Evolutionary conservation across 2,113 vertebrate species (phyloP).

Genomic region (Tychaedon coryphoeus): DNA sequence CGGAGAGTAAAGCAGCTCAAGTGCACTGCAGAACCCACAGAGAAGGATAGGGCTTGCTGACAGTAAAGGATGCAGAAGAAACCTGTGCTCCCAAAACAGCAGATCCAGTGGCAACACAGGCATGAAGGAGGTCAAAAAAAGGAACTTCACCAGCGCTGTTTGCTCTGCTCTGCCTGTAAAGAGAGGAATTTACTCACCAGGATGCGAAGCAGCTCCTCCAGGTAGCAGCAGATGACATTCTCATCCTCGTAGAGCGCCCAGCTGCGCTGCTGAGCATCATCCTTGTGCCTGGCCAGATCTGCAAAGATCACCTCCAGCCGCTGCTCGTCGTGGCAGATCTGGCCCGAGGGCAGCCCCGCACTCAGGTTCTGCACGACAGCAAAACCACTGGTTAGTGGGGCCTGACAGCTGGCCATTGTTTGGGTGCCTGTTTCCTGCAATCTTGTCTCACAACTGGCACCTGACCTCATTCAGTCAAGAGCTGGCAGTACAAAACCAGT

Average conservation of each 20-base stretch:
- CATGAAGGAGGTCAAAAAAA: neutral
- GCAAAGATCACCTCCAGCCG: constrained; percentile 94
- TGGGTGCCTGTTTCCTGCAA: neutral
- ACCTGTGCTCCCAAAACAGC: neutral
- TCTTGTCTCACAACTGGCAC: neutral
- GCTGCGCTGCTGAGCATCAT: constrained; percentile 96
- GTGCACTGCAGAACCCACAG: neutral
- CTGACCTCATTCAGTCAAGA: constrained; percentile 40
- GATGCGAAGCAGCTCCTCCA: constrained; percentile 88
- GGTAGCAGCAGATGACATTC: constrained; percentile 80
- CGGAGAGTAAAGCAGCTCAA: neutral
- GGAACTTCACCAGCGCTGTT: neutral
- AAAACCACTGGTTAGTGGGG: neutral
- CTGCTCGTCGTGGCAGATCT: constrained; percentile 94
- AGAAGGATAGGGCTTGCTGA: neutral
- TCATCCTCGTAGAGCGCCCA: constrained; percentile 83
- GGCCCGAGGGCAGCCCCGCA: constrained; percentile 85
- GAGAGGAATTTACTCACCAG: constrained; percentile 76
- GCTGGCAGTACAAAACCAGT: neutral
- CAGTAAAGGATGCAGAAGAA: neutral
- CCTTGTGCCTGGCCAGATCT: constrained; percentile 88
- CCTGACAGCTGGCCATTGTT: neutral
- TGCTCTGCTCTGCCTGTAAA: neutral
- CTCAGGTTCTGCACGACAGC: constrained; percentile 79
- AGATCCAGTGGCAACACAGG: neutral